Percentiles rank a stretch among this genome's conserved stretches.
phyloP scores from a whole-genome alignment of 2,113 vertebrate species.

The Tursiops truncatus region DNA sequence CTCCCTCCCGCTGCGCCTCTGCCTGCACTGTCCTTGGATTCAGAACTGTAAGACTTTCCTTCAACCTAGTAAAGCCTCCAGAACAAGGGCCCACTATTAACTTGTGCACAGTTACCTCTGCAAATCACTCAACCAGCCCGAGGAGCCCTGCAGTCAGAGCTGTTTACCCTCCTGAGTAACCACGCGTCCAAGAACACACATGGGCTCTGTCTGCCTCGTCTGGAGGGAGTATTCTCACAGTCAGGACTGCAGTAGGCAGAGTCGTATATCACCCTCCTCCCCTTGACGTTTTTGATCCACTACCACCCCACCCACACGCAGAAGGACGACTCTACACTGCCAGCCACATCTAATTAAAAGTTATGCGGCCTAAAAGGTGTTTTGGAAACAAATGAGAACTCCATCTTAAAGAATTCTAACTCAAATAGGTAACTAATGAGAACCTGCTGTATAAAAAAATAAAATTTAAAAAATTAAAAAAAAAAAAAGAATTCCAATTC shows the following conservation, averaged over 20 bases:
- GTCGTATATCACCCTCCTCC: rapidly evolving
- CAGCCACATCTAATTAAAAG: neutral
- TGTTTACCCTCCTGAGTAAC: neutral
- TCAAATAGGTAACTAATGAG: too few relatives aligned
- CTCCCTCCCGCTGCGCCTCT: rapidly evolving
- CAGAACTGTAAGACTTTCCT: neutral
- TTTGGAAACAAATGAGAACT: neutral
- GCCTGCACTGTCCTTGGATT: rapidly evolving
- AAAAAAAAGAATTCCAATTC: too few relatives aligned
- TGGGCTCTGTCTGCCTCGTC: constrained; percentile 31
- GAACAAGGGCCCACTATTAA: neutral
- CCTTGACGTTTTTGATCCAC: neutral
- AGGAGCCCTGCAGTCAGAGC: neutral
- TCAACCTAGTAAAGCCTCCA: neutral
- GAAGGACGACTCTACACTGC: rapidly evolving
- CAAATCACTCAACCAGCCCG: rapidly evolving
- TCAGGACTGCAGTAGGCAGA: rapidly evolving
- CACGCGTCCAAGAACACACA: neutral
- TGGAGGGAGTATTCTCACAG: constrained; percentile 26
- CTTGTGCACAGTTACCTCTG: too few relatives aligned
- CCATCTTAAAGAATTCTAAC: too few relatives aligned
- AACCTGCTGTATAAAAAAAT: too few relatives aligned
- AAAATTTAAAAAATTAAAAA: too few relatives aligned
- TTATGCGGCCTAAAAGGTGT: too few relatives aligned
- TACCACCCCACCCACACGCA: neutral